Conservation (phyloP, 1,140 invertebrate genomes). For the Pseudomyrmex sp. region DNA sequence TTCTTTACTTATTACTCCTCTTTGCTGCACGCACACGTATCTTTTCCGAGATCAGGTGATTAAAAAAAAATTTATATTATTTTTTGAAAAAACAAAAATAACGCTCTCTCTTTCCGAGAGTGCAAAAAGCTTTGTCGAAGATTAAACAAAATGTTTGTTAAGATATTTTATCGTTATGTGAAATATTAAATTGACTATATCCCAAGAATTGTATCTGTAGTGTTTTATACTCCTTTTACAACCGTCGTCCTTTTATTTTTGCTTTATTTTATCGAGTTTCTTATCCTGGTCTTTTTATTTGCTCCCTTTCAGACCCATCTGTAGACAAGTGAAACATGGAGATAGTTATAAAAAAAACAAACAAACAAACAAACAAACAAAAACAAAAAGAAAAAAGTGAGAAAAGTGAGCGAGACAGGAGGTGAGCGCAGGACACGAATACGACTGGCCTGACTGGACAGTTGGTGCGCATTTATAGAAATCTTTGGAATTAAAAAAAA, state of each 20-base stretch:
- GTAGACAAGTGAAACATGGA: slow-evolving; percentile 69
- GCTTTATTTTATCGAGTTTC: slow-evolving; percentile 71
- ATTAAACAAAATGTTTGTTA: slow-evolving; percentile 22
- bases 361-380: not conserved
- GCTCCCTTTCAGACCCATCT: slow-evolving; percentile 83
- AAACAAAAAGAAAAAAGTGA: slow-evolving; percentile 46
- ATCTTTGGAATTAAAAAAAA: slow-evolving; percentile 67
- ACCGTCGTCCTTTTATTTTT: slow-evolving; percentile 70
- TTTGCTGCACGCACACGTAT: slow-evolving; percentile 14
- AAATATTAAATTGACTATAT: slow-evolving; percentile 42
- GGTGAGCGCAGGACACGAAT: slow-evolving; percentile 63
- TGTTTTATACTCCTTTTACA: slow-evolving; percentile 41
- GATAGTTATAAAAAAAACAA: slow-evolving; percentile 65
- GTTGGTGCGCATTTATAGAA: slow-evolving; percentile 68
- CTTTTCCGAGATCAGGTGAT: not conserved
- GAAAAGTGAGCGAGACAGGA: slow-evolving; percentile 48
- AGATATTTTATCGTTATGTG: slow-evolving; percentile 39
- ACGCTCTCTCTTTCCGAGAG: not conserved
- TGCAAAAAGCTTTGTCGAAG: not conserved
- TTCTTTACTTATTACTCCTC: not conserved
- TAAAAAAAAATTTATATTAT: slow-evolving; percentile 5
- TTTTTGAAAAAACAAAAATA: slow-evolving; percentile 5
- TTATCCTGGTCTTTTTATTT: slow-evolving; percentile 80
- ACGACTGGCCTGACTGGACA: slow-evolving; percentile 65
- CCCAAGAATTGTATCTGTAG: slow-evolving; percentile 35